Percentiles rank a stretch among this genome's conserved stretches.
Evolutionary conservation across 2,113 vertebrate genomes (phyloP).

Genomic region (Pedetes capensis): DNA sequence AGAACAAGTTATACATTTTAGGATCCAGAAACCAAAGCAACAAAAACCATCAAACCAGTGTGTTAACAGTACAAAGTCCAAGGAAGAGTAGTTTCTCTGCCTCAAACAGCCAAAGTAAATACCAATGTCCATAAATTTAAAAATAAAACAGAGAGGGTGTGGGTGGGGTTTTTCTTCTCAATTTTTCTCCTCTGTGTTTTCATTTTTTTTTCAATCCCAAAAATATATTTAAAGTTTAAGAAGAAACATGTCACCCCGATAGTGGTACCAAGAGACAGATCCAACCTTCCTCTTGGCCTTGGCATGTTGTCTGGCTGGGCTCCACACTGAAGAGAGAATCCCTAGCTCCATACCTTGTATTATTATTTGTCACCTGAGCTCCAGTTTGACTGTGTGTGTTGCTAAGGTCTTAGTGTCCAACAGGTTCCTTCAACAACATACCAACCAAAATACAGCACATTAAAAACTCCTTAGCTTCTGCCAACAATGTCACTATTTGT

Average conservation of each 20-base stretch:
- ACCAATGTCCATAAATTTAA: not conserved
- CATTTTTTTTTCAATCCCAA: not conserved
- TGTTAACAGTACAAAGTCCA: not conserved
- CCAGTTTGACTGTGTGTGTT: not conserved
- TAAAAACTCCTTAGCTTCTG: not conserved
- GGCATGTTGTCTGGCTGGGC: not conserved
- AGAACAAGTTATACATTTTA: not conserved
- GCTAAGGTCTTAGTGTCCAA: not conserved
- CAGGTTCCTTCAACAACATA: not conserved
- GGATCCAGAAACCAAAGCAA: not conserved
- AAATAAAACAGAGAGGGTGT: not conserved
- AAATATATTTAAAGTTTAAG: not conserved
- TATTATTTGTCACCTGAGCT: not conserved
- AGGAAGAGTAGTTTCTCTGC: not conserved
- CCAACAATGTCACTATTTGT: not conserved
- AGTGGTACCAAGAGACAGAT: not conserved
- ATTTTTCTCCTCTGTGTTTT: not conserved
- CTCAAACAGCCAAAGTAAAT: not conserved
- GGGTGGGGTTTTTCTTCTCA: not conserved
- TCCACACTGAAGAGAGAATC: not conserved
- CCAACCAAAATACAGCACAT: not conserved
- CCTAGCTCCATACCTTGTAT: not conserved
- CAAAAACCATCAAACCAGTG: not conserved
- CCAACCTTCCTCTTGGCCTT: not conserved
- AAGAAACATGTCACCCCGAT: too few relatives aligned